Evolutionary conservation across 2,888 invertebrate species (phyloP), one percentile per base, ranked within the genome.

Genomic region (Drosophila pseudotakahashii): DNA sequence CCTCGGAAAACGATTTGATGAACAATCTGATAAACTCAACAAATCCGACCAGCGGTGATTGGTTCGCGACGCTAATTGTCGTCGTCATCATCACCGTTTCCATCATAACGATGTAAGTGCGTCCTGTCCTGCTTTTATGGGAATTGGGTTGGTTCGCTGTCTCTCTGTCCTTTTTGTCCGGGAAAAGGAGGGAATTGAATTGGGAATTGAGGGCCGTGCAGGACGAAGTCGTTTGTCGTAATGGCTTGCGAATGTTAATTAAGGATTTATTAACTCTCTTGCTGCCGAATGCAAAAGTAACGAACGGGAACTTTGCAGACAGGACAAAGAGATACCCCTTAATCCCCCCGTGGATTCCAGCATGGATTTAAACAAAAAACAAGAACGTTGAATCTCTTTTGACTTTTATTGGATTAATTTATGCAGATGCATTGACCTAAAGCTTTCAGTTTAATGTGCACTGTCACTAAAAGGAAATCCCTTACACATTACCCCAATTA

Each of bases 1-100:
- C 91, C 52, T 87, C 91, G 47, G 92, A 92, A 76, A 90, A 89
- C 73, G 92, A 92, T 80, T 87, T 91, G 75, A 89, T 89, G 79
- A 89, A 92, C 79, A 90, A 91, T 89, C 84, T 91, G 79, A 90
- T 91, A 80, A 92, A 90, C 89, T 82, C 86, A 70, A 86, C 90
- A 77, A 88, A 89, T 81, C 90, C 92, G 50, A 89, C 90, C 69
- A 90, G 78, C 71, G 90, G 91, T 66, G 91, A 92, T 87, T 92
- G 92, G 92, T 79, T 91, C 64, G 83, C 91, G 34, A 91, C 92
- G 68, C 79, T 92, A 72, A 90, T 91, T 79, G 89, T 92, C 71
- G 82, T 89, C 63, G 77, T 91, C 72, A 91, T 92, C 77, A 91
- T 92, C 73, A 89, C 87, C 45, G 88, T 91, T 63, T 78, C 90